These are phyloP conservation scores for Leptura quadrifasciata DNA, from an alignment of 2,888 invertebrate species.

Conservation along the genomic window DNA sequence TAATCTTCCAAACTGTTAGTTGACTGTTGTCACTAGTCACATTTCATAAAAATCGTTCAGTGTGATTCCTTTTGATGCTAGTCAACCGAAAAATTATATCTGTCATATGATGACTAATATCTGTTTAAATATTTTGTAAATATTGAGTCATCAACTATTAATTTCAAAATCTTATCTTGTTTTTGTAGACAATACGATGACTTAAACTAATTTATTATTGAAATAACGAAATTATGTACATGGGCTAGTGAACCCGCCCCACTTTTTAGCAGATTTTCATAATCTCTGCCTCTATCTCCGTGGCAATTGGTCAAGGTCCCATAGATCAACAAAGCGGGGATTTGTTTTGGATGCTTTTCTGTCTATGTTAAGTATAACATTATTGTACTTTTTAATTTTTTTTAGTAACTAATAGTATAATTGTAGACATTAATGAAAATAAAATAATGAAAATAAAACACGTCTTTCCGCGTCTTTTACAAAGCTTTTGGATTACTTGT, in stretches of 20 bases:
- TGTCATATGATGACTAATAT: neutral
- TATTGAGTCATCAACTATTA: neutral
- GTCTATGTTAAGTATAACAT: no score
- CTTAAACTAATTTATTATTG: neutral
- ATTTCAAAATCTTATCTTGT: neutral
- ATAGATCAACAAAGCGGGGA: neutral
- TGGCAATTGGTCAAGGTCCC: neutral
- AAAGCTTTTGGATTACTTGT: no score
- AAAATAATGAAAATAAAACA: no score
- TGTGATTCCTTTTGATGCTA: neutral
- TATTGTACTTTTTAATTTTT: no score
- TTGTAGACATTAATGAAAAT: no score
- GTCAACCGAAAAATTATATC: neutral
- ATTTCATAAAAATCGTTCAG: neutral
- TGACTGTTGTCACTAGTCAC: neutral
- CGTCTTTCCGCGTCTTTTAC: no score
- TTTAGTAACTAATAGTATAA: no score
- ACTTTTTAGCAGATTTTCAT: neutral
- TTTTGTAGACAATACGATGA: neutral
- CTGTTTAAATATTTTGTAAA: neutral
- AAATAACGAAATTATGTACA: neutral
- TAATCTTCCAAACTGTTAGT: neutral
- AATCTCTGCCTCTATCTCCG: neutral
- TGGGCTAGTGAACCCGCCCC: neutral
- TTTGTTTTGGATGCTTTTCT: no score